Percentiles rank a stretch among this genome's conserved stretches.
phyloP scores from a whole-genome alignment of 2,888 invertebrate genomes.

The Limenitis camilla region DNA sequence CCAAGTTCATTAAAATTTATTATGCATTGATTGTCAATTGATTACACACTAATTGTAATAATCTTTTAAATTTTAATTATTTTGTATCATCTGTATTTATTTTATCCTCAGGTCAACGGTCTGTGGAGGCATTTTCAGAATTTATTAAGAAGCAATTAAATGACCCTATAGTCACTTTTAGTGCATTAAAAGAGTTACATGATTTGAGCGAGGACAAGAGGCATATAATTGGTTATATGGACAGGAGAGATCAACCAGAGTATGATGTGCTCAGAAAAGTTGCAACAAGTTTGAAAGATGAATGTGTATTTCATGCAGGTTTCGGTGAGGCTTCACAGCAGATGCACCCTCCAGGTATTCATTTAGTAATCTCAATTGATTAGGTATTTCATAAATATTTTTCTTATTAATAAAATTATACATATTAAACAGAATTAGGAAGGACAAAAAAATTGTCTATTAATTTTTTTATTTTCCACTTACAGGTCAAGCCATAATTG shows the following conservation, averaged over 20 bases:
- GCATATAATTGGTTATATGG: conserved; percentile 93
- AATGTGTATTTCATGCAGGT: conserved; percentile 94
- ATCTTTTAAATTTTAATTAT: neutral
- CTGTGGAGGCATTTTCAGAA: conserved; percentile 90
- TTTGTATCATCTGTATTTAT: neutral
- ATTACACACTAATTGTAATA: neutral
- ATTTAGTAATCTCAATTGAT: neutral
- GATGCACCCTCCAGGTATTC: conserved; percentile 87
- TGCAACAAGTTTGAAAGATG: conserved; percentile 92
- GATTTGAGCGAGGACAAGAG: conserved; percentile 86
- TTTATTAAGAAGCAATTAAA: conserved; percentile 92
- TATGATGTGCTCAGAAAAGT: conserved; percentile 87
- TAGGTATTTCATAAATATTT: neutral
- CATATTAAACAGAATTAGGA: neutral
- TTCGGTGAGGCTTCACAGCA: conserved; percentile 87
- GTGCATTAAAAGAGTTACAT: conserved; percentile 80
- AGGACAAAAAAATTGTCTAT: too few species aligned
- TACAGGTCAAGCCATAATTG: conserved; percentile 84
- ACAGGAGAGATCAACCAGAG: conserved; percentile 84
- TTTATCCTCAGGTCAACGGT: conserved; percentile 77
- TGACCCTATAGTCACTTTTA: conserved; percentile 88
- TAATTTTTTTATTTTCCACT: neutral
- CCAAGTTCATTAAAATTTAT: too few species aligned
- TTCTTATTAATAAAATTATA: too few species aligned
- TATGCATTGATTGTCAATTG: too few species aligned